Base-by-base conservation (phyloP, 2,113 vertebrate genomes). In the Malurus elegans region DNA sequence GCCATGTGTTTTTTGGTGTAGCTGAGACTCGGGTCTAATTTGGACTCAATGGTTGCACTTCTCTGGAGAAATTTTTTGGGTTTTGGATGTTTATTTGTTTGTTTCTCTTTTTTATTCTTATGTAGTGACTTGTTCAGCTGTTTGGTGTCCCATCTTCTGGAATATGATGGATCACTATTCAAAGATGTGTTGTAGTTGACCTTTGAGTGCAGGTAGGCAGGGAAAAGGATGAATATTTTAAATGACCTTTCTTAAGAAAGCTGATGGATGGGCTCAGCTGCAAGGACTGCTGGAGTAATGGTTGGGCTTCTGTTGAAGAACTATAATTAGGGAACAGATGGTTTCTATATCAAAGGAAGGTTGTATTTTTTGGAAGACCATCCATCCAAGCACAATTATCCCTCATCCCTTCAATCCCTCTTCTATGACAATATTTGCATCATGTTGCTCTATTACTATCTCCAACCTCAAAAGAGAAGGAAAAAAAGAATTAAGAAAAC, bases 401-500 rank as follows among this genome's bases (percentile, higher is more conserved):
- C 17, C 12, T 48, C 6, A 53, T 66, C 6, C 11, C 29, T 86
- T 92, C 36, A 42, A 38, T 69, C 20, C 5, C 6, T 79, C 8
- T 72, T 67, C 40, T 83, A 14, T 54, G 38, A 60, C 20, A 54
- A 5, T 56, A 62, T 82, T 84, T 14, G 65, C 4, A 69, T 29
- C 18, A 42, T 44, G 15, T 8, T 42, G 42, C 24, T 65, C 10
- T 72, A 16, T 40, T 21, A 19, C 5, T 57, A 1, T 2, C 6
- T 20, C 14, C 17, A 60, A 13, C 3, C 4, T n/a, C 14, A 53
- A 92, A 84, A 56, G 5, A 62, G 18, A 74, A 79, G 31, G 5
- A 24, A 29, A 25, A 5, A 18, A 38, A 53, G 26, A 8, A n/a
- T 3, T 0, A 50, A 20, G 4, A 60, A 72, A 57, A 2, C 0